phyloP scores from a whole-genome alignment of 2,888 invertebrate species.

The Meghimatium bilineatum region DNA sequence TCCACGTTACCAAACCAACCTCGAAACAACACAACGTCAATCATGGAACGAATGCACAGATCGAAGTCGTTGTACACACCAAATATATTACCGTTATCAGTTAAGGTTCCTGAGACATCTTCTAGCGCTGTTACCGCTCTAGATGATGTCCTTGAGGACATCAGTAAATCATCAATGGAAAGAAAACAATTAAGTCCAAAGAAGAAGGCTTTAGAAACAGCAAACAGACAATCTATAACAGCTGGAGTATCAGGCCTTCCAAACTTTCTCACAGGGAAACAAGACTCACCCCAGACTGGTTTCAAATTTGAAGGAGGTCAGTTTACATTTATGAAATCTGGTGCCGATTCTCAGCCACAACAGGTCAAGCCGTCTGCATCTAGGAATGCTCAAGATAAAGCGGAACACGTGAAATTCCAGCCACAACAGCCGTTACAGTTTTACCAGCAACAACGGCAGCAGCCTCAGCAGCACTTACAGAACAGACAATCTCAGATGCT shows the following conservation, averaged over 20 bases:
- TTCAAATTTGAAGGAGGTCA: slow-evolving; percentile 36
- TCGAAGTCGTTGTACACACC: slow-evolving; percentile 64
- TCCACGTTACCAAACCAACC: slow-evolving; percentile 55
- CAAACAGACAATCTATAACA: background rate
- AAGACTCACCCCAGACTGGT: background rate
- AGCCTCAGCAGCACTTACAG: slow-evolving; percentile 16
- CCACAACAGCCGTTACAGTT: slow-evolving; percentile 54
- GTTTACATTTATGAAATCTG: slow-evolving; percentile 30
- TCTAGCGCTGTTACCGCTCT: slow-evolving; percentile 65
- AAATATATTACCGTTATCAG: slow-evolving; percentile 64
- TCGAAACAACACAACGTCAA: slow-evolving; percentile 34
- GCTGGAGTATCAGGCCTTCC: background rate
- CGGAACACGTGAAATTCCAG: slow-evolving; percentile 50
- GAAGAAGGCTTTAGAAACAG: slow-evolving; percentile 30
- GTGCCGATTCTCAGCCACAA: background rate
- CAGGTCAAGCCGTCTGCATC: background rate
- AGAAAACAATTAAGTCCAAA: slow-evolving; percentile 60
- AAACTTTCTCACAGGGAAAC: slow-evolving; percentile 4
- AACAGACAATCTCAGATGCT: slow-evolving; percentile 42
- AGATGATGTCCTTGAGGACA: slow-evolving; percentile 71
- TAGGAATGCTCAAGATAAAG: background rate
- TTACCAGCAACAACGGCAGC: slow-evolving; percentile 42
- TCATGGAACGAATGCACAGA: slow-evolving; percentile 52
- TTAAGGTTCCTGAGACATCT: slow-evolving; percentile 52
- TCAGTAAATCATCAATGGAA: slow-evolving; percentile 62